These are phyloP conservation scores for Nematopogon swammerdamellus DNA, from an alignment of 2,888 invertebrate species.

Conservation along the genomic window DNA sequence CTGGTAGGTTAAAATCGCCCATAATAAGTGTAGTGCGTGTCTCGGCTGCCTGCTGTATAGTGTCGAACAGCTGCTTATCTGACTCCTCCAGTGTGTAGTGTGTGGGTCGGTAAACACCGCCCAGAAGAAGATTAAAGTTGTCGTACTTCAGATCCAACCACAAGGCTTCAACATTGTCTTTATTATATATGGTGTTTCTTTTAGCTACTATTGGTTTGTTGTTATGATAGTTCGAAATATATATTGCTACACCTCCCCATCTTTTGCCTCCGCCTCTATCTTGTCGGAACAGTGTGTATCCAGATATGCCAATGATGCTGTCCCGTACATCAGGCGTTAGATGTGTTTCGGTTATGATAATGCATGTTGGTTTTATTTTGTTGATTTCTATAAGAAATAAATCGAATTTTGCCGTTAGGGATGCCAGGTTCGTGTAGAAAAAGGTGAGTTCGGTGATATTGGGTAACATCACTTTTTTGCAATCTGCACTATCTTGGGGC, in stretches of 20 bases:
- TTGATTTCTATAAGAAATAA: neutral
- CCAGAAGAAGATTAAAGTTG: neutral
- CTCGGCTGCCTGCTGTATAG: neutral
- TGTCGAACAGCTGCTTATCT: neutral
- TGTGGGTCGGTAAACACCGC: neutral
- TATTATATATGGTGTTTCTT: neutral
- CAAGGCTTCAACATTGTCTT: neutral
- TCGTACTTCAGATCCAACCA: neutral
- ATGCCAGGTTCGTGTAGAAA: neutral
- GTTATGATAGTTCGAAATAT: neutral
- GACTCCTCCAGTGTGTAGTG: conserved; percentile 1
- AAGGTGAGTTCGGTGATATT: neutral
- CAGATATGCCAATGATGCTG: neutral
- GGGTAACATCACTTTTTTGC: neutral
- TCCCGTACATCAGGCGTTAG: neutral
- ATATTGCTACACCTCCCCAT: conserved; percentile 2
- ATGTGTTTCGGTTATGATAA: neutral
- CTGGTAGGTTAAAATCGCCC: neutral
- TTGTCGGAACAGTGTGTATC: conserved; percentile 1
- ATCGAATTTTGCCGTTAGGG: conserved; percentile 1
- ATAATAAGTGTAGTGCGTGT: neutral
- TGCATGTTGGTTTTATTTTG: neutral
- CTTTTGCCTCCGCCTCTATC: neutral
- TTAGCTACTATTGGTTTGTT: neutral
- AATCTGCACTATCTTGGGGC: neutral